These are phyloP conservation scores for Lycaena phlaeas DNA, from an alignment of 2,888 invertebrate genomes.

Conservation along the genomic window DNA sequence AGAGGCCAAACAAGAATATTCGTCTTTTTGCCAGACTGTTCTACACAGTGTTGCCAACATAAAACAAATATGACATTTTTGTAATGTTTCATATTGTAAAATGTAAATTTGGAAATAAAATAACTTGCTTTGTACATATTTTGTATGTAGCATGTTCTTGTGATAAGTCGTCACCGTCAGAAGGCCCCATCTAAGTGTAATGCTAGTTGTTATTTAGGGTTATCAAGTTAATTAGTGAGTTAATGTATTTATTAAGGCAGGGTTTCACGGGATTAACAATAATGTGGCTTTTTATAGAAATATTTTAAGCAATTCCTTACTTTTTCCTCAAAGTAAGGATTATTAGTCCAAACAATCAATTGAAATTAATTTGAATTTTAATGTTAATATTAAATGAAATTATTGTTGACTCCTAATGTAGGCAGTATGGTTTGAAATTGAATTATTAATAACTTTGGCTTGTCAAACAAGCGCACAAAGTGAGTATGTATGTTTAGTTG, in stretches of 20 bases:
- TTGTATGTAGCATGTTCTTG: not conserved
- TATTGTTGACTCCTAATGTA: too few species aligned
- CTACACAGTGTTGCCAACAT: not conserved
- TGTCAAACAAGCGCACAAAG: conserved; percentile 67
- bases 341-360: too few species aligned
- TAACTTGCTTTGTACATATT: not conserved
- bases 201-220: conserved; percentile 3
- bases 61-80: not conserved
- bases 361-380: too few species aligned
- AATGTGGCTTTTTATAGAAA: not conserved
- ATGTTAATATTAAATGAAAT: too few species aligned
- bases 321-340: too few species aligned
- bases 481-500: too few species aligned
- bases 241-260: conserved; percentile 5
- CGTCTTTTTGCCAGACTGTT: not conserved
- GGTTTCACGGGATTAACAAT: not conserved
- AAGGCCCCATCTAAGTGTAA: conserved; percentile 1
- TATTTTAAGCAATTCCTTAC: not conserved
- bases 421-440: too few species aligned
- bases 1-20: not conserved
- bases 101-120: conserved; percentile 1
- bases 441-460: conserved; percentile 28
- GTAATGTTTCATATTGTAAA: not conserved
- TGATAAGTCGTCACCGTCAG: not conserved
- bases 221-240: conserved; percentile 1